A percentile compares a stretch with the other conserved stretches of the same genome.
Evolutionary conservation across 2,888 invertebrate species (phyloP).

Genomic region (Saturnia pavonia): DNA sequence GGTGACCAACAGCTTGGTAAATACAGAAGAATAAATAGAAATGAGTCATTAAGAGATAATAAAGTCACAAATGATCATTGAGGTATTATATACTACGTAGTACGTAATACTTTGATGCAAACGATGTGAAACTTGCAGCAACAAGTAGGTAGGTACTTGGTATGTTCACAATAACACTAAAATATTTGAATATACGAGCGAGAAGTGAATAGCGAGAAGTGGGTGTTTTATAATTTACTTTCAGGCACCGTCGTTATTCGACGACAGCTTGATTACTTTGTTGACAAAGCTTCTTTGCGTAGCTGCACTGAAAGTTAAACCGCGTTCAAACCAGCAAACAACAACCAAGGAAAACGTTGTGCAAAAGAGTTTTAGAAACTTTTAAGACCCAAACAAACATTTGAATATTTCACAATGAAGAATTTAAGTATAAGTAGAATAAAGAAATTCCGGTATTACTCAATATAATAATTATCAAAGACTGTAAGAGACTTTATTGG

Average conservation of each 20-base stretch:
- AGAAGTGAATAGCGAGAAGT: not conserved
- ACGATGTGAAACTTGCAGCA: not conserved
- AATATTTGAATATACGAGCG: not conserved
- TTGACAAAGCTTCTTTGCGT: not conserved
- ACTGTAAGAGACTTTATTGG: not conserved
- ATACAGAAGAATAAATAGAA: not conserved
- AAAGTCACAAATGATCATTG: too few relatives aligned
- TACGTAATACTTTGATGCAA: too few relatives aligned
- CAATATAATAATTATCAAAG: too few relatives aligned
- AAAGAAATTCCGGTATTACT: not conserved
- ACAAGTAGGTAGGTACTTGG: too few relatives aligned
- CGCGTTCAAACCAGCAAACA: not conserved
- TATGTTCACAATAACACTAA: not conserved
- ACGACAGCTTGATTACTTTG: not conserved
- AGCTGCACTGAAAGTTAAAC: not conserved
- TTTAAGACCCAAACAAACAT: not conserved
- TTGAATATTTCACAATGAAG: not conserved
- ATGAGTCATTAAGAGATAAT: not conserved
- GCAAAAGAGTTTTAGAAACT: not conserved
- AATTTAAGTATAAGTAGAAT: not conserved
- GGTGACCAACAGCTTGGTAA: not conserved
- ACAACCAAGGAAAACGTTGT: not conserved
- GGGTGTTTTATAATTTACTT: constrained; percentile 5
- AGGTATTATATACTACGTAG: too few relatives aligned
- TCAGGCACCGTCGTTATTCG: constrained; percentile 1